A percentile compares a stretch with the other conserved stretches of the same genome.
phyloP scores from a whole-genome alignment of 2,888 invertebrate genomes.

The Noctua janthe region DNA sequence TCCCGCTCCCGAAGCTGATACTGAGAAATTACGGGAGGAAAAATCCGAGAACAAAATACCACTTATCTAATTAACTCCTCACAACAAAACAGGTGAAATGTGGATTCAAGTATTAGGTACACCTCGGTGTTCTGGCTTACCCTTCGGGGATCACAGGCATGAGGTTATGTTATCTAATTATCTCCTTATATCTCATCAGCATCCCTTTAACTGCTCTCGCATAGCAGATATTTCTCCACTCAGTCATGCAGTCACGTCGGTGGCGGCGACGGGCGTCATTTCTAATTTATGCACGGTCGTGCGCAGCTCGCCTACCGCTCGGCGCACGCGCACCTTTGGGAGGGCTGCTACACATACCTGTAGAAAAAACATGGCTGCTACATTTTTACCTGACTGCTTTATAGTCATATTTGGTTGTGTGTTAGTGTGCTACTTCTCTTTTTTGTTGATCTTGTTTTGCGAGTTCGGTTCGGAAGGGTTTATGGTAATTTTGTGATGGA shows the following conservation, averaged over 20 bases:
- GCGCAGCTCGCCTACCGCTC: slow-evolving; percentile 77
- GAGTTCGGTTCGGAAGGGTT: slow-evolving; percentile 8
- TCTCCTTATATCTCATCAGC: slow-evolving; percentile 15
- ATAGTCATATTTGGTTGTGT: slow-evolving; percentile 49
- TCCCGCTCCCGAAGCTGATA: no score
- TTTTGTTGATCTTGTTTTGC: slow-evolving; percentile 23
- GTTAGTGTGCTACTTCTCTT: slow-evolving; percentile 31
- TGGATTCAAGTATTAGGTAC: background rate
- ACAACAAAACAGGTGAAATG: background rate
- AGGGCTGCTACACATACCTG: slow-evolving; percentile 63
- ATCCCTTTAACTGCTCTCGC: slow-evolving; percentile 38
- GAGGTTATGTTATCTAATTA: slow-evolving; percentile 15
- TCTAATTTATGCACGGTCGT: slow-evolving; percentile 86
- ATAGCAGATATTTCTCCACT: slow-evolving; percentile 57
- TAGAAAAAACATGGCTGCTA: slow-evolving; percentile 51
- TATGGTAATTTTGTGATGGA: slow-evolving; percentile 13
- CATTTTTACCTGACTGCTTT: slow-evolving; percentile 54
- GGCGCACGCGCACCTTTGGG: slow-evolving; percentile 62
- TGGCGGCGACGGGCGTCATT: slow-evolving; percentile 72
- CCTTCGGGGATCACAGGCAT: background rate
- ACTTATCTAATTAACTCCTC: background rate
- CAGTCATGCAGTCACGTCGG: slow-evolving; percentile 63
- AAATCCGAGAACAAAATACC: background rate
- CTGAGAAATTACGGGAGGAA: background rate
- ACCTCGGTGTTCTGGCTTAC: background rate